Evolutionary conservation across 2,113 vertebrate species (phyloP), one percentile per base, ranked within the genome.

Genomic region (Colistium nudipinnis): DNA sequence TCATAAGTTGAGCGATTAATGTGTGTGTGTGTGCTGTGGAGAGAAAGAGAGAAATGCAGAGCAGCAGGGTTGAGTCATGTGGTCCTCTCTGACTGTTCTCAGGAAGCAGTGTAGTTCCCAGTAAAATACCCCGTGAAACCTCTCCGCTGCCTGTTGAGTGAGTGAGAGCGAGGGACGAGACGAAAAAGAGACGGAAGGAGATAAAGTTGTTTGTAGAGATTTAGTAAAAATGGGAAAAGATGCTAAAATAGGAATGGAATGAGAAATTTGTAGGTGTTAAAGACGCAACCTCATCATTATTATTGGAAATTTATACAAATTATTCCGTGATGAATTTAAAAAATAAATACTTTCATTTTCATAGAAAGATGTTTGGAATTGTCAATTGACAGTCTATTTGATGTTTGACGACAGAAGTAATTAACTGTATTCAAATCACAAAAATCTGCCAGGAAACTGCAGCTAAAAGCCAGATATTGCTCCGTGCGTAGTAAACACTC

Each of bases 51-150:
- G 48, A 62, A 12, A 51, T 45, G 31, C 7, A 54, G 70, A 74
- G 61, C 51, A 81, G 78, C 56, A 51, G 77, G 81, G 81, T 85
- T 90, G 84, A 89, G 87, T 90, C 87, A 90, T 87, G 85, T 81
- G 87, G 76, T 88, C 90, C 92, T 93, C 91, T 89, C 85, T 85
- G 74, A 78, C 81, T 91, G 89, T 91, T 93, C 88, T 91, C 89
- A 88, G 89, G 90, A 92, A 91, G 90, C 83, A 85, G 81, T 76
- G 69, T 55, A 81, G 75, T 78, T 81, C 75, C 81, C 60, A 67
- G 70, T 75, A 66, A 90, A 91, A 86, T 82, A 83, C 68, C 41
- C 49, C 24, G 7, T 24, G 17, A 47, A 22, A 24, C 22, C 45
- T 44, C 35, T 36, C 35, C 12, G 9, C 35, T 9, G 31, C 31